Conservation (phyloP, 35 echinoderm and acorn worm species). For the Apostichopus californicus region DNA sequence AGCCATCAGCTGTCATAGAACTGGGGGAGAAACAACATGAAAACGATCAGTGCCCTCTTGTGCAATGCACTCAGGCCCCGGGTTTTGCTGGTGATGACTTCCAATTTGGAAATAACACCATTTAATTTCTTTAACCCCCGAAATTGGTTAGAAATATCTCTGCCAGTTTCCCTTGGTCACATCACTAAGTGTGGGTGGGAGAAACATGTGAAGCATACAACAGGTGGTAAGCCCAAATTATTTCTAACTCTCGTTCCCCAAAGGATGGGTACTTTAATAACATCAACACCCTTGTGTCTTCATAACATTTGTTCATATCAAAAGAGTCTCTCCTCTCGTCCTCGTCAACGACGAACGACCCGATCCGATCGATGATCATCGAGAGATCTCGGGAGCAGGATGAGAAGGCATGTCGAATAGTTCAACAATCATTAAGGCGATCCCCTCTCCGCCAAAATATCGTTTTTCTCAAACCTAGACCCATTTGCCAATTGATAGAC, state of each 20-base stretch:
- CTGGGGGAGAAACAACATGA: neutral
- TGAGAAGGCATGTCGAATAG: neutral
- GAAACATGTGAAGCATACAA: constrained; percentile 12
- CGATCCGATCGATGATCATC: too few species aligned
- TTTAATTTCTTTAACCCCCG: constrained; percentile 18
- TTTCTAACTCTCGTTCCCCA: neutral
- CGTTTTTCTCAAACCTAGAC: neutral
- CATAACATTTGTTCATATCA: constrained; percentile 4
- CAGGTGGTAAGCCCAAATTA: neutral
- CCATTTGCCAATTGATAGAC: constrained; percentile 40
- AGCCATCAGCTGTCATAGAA: neutral
- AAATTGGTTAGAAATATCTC: constrained; percentile 35
- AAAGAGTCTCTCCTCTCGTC: neutral
- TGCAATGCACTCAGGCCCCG: constrained; percentile 15
- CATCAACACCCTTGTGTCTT: constrained; percentile 48
- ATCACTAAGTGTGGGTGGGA: constrained; percentile 30
- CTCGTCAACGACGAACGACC: neutral
- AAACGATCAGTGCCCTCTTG: constrained; percentile 15
- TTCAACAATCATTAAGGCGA: constrained; percentile 45
- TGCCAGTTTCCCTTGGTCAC: constrained; percentile 29
- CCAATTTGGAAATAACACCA: constrained; percentile 48
- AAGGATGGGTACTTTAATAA: constrained; percentile 37
- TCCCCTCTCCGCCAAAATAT: neutral
- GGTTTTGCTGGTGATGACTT: neutral
- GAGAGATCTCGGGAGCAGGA: neutral